Conservation (phyloP, 2,113 vertebrate genomes). For the Nesospiza acunhae region DNA sequence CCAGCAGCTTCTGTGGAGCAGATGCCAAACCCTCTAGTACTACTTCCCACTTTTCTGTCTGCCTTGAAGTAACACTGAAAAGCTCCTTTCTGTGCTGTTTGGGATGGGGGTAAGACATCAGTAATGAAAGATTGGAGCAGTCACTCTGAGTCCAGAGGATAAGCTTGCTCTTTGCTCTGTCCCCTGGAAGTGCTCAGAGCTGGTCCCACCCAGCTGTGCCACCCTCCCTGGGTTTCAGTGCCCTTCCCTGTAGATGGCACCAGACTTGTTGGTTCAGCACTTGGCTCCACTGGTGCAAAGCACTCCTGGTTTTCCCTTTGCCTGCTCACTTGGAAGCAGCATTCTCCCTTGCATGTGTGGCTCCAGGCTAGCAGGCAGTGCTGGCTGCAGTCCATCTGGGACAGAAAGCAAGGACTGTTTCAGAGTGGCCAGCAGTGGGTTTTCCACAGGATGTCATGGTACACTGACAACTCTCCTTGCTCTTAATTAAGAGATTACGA, state of each 20-base stretch:
- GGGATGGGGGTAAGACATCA: not conserved
- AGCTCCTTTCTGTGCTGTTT: not conserved
- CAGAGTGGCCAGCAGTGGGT: not conserved
- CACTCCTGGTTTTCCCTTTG: not conserved
- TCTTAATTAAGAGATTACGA: not conserved
- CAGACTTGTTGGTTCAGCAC: not conserved
- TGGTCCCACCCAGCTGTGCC: not conserved
- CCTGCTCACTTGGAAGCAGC: not conserved
- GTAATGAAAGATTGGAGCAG: not conserved
- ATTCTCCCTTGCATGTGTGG: not conserved
- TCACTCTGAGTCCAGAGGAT: not conserved
- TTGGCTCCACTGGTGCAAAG: not conserved
- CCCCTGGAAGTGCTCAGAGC: not conserved
- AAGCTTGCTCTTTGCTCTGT: not conserved
- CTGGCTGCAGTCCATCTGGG: constrained; percentile 32
- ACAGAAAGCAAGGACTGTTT: constrained; percentile 16
- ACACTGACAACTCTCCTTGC: not conserved
- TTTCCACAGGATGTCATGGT: not conserved
- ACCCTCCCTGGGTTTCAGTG: not conserved
- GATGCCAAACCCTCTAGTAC: not conserved
- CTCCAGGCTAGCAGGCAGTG: not conserved
- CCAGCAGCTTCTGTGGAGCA: not conserved
- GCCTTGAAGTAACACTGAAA: not conserved
- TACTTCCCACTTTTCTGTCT: not conserved
- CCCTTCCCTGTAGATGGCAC: not conserved